phyloP scores from a whole-genome alignment of 2,113 vertebrate genomes.

The Condylura cristata region DNA sequence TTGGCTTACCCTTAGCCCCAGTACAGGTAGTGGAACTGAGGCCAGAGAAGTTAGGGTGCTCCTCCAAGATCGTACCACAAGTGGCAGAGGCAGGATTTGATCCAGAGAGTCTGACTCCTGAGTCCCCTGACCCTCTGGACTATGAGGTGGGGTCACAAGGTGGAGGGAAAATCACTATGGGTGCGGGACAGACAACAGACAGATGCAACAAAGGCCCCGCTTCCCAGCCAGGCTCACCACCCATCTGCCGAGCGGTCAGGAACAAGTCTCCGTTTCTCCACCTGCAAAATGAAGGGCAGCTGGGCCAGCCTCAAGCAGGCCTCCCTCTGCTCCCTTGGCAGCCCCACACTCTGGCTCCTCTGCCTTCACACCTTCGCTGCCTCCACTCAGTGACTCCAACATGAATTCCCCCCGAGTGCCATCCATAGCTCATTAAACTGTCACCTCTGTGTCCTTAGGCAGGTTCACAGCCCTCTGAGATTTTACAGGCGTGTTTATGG shows the following conservation, averaged over 20 bases:
- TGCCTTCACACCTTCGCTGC: neutral
- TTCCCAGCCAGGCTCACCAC: neutral
- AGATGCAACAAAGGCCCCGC: neutral
- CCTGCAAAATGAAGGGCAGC: neutral
- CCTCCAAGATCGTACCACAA: neutral
- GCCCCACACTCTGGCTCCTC: neutral
- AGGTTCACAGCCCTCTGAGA: neutral
- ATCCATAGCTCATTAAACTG: neutral
- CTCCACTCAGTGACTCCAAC: neutral
- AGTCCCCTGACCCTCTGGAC: accelerated
- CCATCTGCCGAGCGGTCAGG: neutral
- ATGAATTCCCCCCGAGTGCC: accelerated
- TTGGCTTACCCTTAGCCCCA: no score
- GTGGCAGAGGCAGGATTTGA: neutral
- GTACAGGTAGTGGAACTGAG: neutral
- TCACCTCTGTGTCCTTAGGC: neutral
- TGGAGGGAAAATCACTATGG: accelerated
- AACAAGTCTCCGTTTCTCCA: neutral
- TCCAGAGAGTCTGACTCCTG: neutral
- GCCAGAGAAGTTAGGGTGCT: neutral
- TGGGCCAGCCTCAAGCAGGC: neutral
- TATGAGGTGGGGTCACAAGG: neutral
- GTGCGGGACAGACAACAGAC: neutral
- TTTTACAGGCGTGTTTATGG: neutral
- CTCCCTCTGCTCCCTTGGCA: neutral